Base-by-base conservation (phyloP, 2,113 vertebrate genomes). In the Xenus cinereus region DNA sequence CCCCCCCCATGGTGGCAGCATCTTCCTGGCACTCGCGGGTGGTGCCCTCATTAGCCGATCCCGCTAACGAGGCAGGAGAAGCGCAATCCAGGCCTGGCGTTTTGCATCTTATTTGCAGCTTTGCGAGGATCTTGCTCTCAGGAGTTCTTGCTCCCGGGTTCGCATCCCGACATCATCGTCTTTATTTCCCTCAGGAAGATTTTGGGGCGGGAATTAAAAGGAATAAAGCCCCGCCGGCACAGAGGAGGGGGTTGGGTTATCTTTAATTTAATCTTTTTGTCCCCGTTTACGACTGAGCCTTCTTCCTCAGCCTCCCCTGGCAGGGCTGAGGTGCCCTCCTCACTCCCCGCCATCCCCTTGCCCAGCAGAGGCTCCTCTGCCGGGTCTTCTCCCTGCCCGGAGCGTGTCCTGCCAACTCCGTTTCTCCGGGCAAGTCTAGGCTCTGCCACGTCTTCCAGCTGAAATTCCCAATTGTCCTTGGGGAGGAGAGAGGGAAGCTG, bases 61-160 rank as follows among this genome's bases (percentile, higher is more conserved):
- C 73, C 24, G 1, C 35, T 76, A 74, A 89, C 0, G 32, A 72
- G 33, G 56, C 4, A 6, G 54, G 48, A 71, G 81, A 21, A 39
- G 28, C 4, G 1, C 1, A 1, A 57, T 18, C 54, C 59, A 22
- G 78, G 83, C 67, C 63, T 13, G 8, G 14, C 2, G 4, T 13
- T 56, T 20, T 13, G 32, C 5, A 4, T 43, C 51, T 57, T 22
- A 16, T 63, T n/a, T 32, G 51, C 41, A 73, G 35, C 19, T 75
- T 22, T 37, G 53, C 7, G 5, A 43, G 3, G 2, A 39, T 7
- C 33, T 30, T 14, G 14, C 66, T 41, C 63, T 16, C 43, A 0
- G 16, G n/a, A 51, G 16, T 6, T 1, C 22, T 43, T 0, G 2
- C 64, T 69, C 77, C 41, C 0, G 3, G 15, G 16, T 51, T 73